phyloP scores from a whole-genome alignment of 2,797 vertebrate species.

The Sebastiscus albofasciatus region DNA sequence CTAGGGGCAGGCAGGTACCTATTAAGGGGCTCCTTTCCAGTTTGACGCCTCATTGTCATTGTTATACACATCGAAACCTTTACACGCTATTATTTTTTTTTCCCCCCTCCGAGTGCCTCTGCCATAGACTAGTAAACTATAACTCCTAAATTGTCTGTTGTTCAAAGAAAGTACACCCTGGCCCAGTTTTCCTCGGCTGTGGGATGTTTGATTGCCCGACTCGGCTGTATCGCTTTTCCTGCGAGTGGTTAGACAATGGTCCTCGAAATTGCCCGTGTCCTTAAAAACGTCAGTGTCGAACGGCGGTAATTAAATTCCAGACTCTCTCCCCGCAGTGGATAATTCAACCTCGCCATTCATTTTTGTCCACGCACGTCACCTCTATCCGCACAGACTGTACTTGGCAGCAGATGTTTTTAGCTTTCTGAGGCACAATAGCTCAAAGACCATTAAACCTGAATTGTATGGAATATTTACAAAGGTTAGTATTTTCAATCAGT shows the following conservation, averaged over 20 bases:
- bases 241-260: constrained; percentile 62
- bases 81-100: constrained; percentile 36
- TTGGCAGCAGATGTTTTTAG: constrained; percentile 53
- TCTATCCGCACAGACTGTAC: constrained; percentile 35
- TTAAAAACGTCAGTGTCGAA: constrained; percentile 62
- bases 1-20: constrained; percentile 70
- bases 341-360: constrained; percentile 60
- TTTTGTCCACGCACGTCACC: constrained; percentile 37
- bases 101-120: constrained; percentile 14
- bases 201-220: constrained; percentile 55
- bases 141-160: constrained; percentile 72
- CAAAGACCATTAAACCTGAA: constrained; percentile 53
- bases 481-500: constrained; percentile 60
- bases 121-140: constrained; percentile 53
- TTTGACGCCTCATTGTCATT: constrained; percentile 67
- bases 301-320: constrained; percentile 69
- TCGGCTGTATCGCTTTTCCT: constrained; percentile 47
- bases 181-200: constrained; percentile 61
- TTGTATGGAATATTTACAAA: constrained; percentile 59
- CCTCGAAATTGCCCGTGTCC: constrained; percentile 53
- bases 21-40: constrained; percentile 76
- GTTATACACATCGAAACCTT: constrained; percentile 65
- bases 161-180: constrained; percentile 66
- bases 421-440: constrained; percentile 52
- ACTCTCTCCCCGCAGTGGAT: constrained; percentile 36